Conservation (phyloP, 2,797 vertebrate genomes). For the Gallinago nigripennis region DNA sequence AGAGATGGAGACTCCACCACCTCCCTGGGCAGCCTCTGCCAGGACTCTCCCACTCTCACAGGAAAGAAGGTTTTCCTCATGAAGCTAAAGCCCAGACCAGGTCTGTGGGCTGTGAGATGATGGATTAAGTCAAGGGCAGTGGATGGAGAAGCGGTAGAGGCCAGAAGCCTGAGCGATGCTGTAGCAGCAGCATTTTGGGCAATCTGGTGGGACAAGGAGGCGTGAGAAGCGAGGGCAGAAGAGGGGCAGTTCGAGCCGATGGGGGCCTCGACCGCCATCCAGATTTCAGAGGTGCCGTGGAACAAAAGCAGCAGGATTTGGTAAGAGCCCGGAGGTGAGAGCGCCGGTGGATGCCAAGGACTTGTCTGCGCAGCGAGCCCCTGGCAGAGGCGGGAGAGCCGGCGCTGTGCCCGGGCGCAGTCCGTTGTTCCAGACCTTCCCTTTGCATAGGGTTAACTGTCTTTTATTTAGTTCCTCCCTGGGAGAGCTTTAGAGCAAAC, state of each 20-base stretch:
- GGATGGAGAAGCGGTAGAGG: background rate
- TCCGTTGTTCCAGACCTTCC: background rate
- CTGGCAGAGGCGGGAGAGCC: background rate
- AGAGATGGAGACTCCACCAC: background rate
- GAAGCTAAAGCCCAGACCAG: background rate
- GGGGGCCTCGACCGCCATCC: accelerated
- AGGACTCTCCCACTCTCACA: background rate
- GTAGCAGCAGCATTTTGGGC: background rate
- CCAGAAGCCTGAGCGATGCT: background rate
- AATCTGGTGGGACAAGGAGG: background rate
- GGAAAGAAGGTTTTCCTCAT: background rate
- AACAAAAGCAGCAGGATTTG: background rate
- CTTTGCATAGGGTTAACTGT: constrained; percentile 38
- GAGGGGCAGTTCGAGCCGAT: background rate
- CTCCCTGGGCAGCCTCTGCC: background rate
- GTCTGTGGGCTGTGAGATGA: background rate
- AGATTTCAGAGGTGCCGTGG: background rate
- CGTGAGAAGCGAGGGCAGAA: background rate
- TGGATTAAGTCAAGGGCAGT: background rate
- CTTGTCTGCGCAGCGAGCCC: background rate
- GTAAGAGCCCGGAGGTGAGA: background rate
- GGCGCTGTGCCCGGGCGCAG: background rate
- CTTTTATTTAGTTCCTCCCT: constrained; percentile 31
- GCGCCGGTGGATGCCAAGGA: background rate
- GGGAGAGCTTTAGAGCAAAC: constrained; percentile 56